Percentiles rank a stretch among this genome's conserved stretches.
Evolutionary conservation across 2,797 vertebrate species (phyloP).

Genomic region (Australoheros facetus): DNA sequence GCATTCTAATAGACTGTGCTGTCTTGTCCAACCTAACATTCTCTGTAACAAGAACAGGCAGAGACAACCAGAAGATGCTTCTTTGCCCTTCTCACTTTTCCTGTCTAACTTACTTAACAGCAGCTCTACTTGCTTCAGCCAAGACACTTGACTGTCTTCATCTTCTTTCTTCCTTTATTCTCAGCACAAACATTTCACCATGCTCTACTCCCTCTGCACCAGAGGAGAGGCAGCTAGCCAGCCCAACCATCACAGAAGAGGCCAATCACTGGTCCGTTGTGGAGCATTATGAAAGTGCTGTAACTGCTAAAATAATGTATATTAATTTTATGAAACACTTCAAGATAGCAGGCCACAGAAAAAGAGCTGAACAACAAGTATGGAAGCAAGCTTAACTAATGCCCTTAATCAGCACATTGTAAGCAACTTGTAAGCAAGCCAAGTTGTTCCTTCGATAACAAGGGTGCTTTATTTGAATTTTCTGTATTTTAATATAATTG

Average conservation of each 20-base stretch:
- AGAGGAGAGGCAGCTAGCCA: background rate
- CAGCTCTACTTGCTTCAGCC: slow-evolving; percentile 20
- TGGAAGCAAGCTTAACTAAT: background rate
- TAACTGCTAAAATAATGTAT: background rate
- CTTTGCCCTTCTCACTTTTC: slow-evolving; percentile 32
- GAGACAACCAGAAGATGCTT: slow-evolving; percentile 32
- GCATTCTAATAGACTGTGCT: background rate
- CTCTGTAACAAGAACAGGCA: background rate
- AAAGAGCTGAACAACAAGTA: background rate
- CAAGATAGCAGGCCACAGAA: background rate
- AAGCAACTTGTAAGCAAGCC: background rate
- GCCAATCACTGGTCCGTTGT: background rate
- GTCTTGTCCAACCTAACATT: background rate
- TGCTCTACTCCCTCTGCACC: background rate
- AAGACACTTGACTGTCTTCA: slow-evolving; percentile 22
- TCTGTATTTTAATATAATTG: background rate
- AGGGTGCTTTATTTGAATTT: background rate
- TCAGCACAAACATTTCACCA: slow-evolving; percentile 19
- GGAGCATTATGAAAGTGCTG: background rate
- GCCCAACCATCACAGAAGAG: background rate
- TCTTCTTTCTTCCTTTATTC: slow-evolving; percentile 25
- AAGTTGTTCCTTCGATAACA: background rate
- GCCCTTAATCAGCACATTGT: background rate
- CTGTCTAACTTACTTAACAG: slow-evolving; percentile 29
- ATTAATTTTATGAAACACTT: background rate